Evolutionary conservation across 2,888 invertebrate species (phyloP), one percentile per base, ranked within the genome.

Genomic region (Diarsia mendica): DNA sequence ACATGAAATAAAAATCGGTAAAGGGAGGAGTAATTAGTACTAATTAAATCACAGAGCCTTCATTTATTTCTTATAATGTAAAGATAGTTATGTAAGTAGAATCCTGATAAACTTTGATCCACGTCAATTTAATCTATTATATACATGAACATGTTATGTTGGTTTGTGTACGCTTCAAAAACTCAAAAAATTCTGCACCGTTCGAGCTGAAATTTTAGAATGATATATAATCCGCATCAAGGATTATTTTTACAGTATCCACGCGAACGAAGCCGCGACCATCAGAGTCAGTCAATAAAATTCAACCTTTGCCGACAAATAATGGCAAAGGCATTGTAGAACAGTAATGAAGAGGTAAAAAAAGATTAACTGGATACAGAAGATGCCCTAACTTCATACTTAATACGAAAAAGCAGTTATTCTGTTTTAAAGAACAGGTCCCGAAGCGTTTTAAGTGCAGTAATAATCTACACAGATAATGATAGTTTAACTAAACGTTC

Each of bases 401-500:
- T 23, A 49, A 44, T 51, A 66, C 66, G 66, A 49, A 68, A 78
- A 83, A 74, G 55, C 64, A 84, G 72, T 75, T 51, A 70, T 67
- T 65, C 15, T 49, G n/a, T 72, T 44, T 64, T 23, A 11, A 20
- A 67, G 18, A 60, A 65, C 69, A 48, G 67, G 72, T 77, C 68
- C 74, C 70, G 55, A 77, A 82, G 71, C 33, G 78, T 86, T 87
- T 89, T 75, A 86, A 92, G 91, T 89, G 88, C 82, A 77, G 85
- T 85, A 87, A 89, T 90, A 89, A 91, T 90, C 87, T 87, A 48
- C 69, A 58, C 18, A 85, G 90, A 87, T 87, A 85, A 82, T 73
- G 66, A 55, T 72, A 76, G 75, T 68, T 77, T 80, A 82, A 81
- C 72, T 81, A 83, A 76, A 72, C 70, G 78, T 77, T 77, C 67